phyloP scores from a whole-genome alignment of 1,140 invertebrate species.

The Euborellia annulipes region DNA sequence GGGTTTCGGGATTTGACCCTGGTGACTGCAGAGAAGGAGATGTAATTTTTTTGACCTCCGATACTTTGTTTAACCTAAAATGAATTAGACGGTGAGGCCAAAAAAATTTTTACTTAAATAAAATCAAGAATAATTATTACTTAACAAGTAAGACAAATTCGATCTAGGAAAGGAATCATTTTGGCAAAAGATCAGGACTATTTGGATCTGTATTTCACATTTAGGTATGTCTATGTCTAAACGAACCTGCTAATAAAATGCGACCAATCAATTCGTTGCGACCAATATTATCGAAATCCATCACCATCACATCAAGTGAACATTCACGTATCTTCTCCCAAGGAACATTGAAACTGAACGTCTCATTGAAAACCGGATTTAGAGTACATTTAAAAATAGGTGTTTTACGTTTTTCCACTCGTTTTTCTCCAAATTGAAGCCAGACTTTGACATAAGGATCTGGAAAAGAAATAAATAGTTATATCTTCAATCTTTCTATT shows the following conservation, averaged over 20 bases:
- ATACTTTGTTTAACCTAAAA: too few relatives aligned
- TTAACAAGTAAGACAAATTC: too few relatives aligned
- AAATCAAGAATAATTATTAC: not conserved
- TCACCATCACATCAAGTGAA: slow-evolving; percentile 80
- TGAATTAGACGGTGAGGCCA: too few relatives aligned
- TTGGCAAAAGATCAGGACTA: not conserved
- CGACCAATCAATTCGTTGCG: slow-evolving; percentile 82
- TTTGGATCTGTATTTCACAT: not conserved
- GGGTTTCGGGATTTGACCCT: too few relatives aligned
- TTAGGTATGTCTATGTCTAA: too few relatives aligned
- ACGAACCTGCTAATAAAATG: slow-evolving; percentile 66
- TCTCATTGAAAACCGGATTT: slow-evolving; percentile 85
- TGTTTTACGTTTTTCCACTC: slow-evolving; percentile 91
- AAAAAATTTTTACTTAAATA: too few relatives aligned
- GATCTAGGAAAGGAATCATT: too few relatives aligned
- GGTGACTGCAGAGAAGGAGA: too few relatives aligned
- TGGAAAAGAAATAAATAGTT: slow-evolving; percentile 28
- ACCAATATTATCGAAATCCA: slow-evolving; percentile 91
- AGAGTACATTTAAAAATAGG: slow-evolving; percentile 85
- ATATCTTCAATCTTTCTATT: not conserved
- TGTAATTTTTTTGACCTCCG: too few relatives aligned
- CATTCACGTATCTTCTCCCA: slow-evolving; percentile 90
- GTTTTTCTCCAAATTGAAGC: slow-evolving; percentile 86
- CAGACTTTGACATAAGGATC: slow-evolving; percentile 95
- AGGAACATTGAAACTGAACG: slow-evolving; percentile 81